These are phyloP conservation scores for Glaucopsyche alexis DNA, from an alignment of 2,888 invertebrate species.

Conservation along the genomic window DNA sequence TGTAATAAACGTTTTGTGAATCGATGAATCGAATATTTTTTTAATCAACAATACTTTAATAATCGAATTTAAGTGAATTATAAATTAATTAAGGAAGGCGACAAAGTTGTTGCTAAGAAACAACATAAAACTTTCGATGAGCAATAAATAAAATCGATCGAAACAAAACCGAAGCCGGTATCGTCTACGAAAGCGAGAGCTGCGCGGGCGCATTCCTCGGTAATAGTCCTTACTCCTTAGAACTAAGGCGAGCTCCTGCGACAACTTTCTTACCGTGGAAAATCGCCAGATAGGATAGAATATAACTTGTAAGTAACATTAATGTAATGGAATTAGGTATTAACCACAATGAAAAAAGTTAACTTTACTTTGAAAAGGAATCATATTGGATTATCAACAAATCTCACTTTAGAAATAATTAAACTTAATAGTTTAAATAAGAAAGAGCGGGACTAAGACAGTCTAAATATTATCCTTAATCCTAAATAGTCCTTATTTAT, in stretches of 20 bases:
- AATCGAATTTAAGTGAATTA: too few relatives aligned
- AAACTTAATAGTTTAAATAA: too few relatives aligned
- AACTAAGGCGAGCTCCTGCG: slow-evolving; percentile 54
- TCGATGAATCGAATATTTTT: not conserved
- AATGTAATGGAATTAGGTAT: not conserved
- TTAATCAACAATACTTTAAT: not conserved
- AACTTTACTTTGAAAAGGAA: too few relatives aligned
- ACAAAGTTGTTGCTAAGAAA: not conserved
- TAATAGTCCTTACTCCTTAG: slow-evolving; percentile 71
- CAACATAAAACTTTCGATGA: slow-evolving; percentile 26
- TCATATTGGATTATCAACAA: too few relatives aligned
- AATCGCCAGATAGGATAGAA: not conserved
- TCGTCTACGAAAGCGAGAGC: slow-evolving; percentile 67
- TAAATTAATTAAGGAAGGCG: not conserved
- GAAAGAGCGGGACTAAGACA: too few relatives aligned
- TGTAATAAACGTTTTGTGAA: slow-evolving; percentile 1
- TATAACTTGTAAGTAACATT: slow-evolving; percentile 1
- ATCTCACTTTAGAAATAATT: too few relatives aligned
- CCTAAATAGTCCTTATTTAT: too few relatives aligned
- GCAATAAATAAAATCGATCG: slow-evolving; percentile 5
- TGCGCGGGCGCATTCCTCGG: slow-evolving; percentile 67
- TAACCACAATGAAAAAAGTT: too few relatives aligned
- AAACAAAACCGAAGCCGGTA: slow-evolving; percentile 22
- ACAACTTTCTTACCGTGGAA: slow-evolving; percentile 37
- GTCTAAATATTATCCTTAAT: too few relatives aligned